phyloP scores from a whole-genome alignment of 2,888 invertebrate genomes.

The Autographa pulchrina region DNA sequence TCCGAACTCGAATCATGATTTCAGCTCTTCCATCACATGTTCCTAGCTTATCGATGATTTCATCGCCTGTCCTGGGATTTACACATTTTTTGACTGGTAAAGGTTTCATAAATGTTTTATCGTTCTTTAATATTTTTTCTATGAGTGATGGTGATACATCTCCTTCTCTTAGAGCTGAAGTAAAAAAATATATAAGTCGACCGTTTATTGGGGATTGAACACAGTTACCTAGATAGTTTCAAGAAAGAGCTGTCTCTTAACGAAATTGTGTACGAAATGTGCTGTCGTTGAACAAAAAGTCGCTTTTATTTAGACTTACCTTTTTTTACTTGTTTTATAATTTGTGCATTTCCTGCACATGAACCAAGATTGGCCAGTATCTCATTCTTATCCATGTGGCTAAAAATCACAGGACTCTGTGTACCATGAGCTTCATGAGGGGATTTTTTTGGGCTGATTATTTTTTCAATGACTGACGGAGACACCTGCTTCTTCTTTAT shows the following conservation, averaged over 20 bases:
- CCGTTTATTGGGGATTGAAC: no score
- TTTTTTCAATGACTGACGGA: constrained; percentile 25
- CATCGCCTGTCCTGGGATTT: neutral
- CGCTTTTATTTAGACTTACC: neutral
- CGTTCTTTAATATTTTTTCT: constrained; percentile 21
- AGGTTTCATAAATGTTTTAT: constrained; percentile 1
- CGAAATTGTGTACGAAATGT: no score
- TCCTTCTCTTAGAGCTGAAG: constrained; percentile 31
- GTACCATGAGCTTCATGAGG: neutral
- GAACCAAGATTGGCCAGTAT: neutral
- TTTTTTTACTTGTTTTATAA: neutral
- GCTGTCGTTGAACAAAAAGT: no score
- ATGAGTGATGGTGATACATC: constrained; percentile 27
- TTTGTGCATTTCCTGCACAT: neutral
- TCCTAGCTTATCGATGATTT: neutral
- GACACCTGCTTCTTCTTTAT: constrained; percentile 20
- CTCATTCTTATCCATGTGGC: neutral
- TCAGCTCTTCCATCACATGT: constrained; percentile 1
- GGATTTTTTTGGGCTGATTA: constrained; percentile 10
- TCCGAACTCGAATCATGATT: neutral
- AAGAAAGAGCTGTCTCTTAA: no score
- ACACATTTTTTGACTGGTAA: neutral
- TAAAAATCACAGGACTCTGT: neutral
- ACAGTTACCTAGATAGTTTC: no score
- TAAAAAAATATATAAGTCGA: neutral